A percentile compares a stretch with the other conserved stretches of the same genome.
Evolutionary conservation across 2,888 invertebrate species (phyloP).

Genomic region (Philopedon plagiatum): DNA sequence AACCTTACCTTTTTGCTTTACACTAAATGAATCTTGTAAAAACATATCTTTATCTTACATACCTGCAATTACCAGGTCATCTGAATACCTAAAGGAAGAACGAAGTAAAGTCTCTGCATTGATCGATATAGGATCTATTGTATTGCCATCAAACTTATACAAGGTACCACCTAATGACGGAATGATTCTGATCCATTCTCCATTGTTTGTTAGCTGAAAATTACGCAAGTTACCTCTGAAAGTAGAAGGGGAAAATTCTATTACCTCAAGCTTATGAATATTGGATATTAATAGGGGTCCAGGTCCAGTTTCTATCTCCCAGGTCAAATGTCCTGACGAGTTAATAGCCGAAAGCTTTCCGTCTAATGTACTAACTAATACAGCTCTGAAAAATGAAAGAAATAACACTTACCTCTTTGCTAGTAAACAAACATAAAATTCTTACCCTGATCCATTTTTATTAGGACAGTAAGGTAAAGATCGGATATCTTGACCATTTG

Average conservation of each 20-base stretch:
- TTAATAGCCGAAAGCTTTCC: constrained; percentile 89
- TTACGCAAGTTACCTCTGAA: constrained; percentile 30
- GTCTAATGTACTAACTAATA: constrained; percentile 92
- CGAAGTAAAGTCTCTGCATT: constrained; percentile 89
- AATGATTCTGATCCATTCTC: constrained; percentile 89
- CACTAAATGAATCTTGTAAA: constrained; percentile 63
- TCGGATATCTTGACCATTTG: constrained; percentile 23
- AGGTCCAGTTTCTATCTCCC: constrained; percentile 85
- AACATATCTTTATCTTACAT: constrained; percentile 21
- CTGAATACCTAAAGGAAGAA: constrained; percentile 89
- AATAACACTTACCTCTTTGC: constrained; percentile 15
- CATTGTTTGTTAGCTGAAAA: constrained; percentile 82
- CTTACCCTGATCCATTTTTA: constrained; percentile 55
- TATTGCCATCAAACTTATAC: constrained; percentile 92
- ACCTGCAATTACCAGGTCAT: constrained; percentile 88
- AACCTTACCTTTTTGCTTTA: constrained; percentile 16
- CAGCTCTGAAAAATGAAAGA: constrained; percentile 64
- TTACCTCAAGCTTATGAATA: constrained; percentile 88
- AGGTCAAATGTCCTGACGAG: constrained; percentile 78
- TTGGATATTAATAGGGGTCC: constrained; percentile 89
- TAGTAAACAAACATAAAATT: constrained; percentile 3
- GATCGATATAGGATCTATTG: constrained; percentile 89
- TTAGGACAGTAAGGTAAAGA: constrained; percentile 57
- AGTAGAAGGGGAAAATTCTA: neutral
- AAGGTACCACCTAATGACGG: constrained; percentile 93